Conservation (phyloP, 2,797 vertebrate species). For the Sebastolobus altivelis region DNA sequence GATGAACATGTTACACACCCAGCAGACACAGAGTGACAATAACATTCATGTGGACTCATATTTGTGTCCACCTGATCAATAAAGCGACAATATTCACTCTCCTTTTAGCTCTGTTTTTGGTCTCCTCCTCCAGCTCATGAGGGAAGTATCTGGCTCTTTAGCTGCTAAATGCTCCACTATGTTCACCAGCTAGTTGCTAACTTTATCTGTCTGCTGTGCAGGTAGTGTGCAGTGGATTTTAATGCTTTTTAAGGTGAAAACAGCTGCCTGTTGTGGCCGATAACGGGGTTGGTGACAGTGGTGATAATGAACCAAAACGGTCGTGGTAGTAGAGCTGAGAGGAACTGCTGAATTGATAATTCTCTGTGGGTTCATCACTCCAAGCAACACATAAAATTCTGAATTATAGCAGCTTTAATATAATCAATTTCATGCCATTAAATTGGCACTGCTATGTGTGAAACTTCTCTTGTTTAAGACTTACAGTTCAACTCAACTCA, state of each 20-base stretch:
- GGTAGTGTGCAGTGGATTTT: not conserved
- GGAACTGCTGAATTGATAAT: not conserved
- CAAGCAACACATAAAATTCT: not conserved
- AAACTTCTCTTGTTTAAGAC: not conserved
- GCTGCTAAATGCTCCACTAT: not conserved
- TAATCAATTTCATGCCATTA: not conserved
- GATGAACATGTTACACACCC: not conserved
- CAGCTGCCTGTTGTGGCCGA: not conserved
- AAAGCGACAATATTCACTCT: not conserved
- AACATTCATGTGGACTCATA: not conserved
- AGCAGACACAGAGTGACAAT: not conserved
- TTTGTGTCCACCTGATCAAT: conserved; percentile 1
- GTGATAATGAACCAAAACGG: not conserved
- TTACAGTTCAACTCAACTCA: not conserved
- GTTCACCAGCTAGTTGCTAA: not conserved
- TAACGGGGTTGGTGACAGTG: not conserved
- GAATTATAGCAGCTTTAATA: not conserved
- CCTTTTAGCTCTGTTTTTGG: not conserved
- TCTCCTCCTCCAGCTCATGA: not conserved
- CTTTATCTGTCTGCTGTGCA: not conserved
- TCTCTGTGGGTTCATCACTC: not conserved
- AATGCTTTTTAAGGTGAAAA: not conserved
- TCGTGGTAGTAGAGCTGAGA: not conserved
- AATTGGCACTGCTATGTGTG: not conserved
- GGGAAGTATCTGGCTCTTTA: not conserved